These are phyloP conservation scores for Calephelis virginiensis DNA, from an alignment of 1,140 invertebrate genomes.

Conservation along the genomic window DNA sequence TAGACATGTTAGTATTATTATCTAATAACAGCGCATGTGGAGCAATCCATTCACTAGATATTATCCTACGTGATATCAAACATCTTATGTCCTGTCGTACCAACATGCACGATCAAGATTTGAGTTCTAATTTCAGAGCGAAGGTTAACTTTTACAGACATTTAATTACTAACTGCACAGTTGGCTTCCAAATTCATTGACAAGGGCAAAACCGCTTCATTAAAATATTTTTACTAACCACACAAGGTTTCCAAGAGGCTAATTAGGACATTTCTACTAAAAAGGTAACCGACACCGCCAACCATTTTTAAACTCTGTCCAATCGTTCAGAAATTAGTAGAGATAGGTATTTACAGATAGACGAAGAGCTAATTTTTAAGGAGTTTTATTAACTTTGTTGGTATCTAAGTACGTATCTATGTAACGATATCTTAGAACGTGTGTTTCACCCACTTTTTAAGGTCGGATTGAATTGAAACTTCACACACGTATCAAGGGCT, in stretches of 20 bases:
- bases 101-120: not conserved
- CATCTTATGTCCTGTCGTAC: not conserved
- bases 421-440: no score
- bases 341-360: no score
- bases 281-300: no score
- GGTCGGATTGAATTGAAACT: no score
- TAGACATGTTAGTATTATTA: slow-evolving; percentile 40
- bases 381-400: no score
- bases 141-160: slow-evolving; percentile 6
- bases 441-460: no score
- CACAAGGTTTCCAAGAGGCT: not conserved
- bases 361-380: no score
- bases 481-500: no score
- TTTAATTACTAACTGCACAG: slow-evolving; percentile 5
- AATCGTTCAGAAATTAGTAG: no score
- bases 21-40: slow-evolving; percentile 31
- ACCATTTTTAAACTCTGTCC: no score
- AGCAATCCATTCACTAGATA: slow-evolving; percentile 28
- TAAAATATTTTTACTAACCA: no score
- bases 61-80: not conserved
- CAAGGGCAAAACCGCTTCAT: not conserved
- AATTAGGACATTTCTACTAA: not conserved
- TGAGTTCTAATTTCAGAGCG: slow-evolving; percentile 3
- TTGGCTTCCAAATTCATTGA: not conserved
- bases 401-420: no score